A percentile compares a stretch with the other conserved stretches of the same genome.
Evolutionary conservation across 2,113 vertebrate genomes (phyloP).

Genomic region (Sebastes schlegelii): DNA sequence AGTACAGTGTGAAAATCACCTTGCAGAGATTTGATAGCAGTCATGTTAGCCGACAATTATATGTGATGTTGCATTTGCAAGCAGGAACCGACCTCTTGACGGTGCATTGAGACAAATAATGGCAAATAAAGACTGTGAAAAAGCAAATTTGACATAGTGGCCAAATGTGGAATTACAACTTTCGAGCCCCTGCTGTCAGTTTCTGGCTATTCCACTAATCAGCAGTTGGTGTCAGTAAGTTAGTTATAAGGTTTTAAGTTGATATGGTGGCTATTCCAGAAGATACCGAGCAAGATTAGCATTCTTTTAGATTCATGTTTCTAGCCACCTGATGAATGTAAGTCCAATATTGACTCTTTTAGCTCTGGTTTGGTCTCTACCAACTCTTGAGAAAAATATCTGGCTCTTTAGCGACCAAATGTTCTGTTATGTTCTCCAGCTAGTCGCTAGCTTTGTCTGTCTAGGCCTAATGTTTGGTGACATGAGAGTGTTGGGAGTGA

Average conservation of each 20-base stretch:
- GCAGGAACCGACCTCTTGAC: background rate
- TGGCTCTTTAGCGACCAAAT: background rate
- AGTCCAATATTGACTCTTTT: background rate
- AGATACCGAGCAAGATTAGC: too few species aligned
- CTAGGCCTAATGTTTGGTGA: background rate
- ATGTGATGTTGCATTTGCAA: background rate
- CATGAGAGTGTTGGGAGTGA: background rate
- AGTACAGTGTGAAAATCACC: slow-evolving; percentile 22
- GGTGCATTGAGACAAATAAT: background rate
- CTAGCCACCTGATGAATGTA: background rate
- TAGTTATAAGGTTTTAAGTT: background rate
- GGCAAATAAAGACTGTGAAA: background rate
- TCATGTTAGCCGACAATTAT: background rate
- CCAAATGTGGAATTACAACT: background rate
- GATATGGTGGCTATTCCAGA: background rate
- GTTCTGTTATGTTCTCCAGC: too few species aligned
- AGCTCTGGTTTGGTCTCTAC: background rate
- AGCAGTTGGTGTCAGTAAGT: background rate
- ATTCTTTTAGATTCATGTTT: background rate
- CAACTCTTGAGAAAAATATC: background rate
- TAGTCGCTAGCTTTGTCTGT: background rate
- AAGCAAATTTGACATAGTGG: too few species aligned
- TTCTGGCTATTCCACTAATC: background rate
- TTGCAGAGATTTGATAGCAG: slow-evolving; percentile 14
- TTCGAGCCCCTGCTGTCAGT: background rate